Conservation (phyloP, 2,113 vertebrate species). For the Dromiciops gliroides region DNA sequence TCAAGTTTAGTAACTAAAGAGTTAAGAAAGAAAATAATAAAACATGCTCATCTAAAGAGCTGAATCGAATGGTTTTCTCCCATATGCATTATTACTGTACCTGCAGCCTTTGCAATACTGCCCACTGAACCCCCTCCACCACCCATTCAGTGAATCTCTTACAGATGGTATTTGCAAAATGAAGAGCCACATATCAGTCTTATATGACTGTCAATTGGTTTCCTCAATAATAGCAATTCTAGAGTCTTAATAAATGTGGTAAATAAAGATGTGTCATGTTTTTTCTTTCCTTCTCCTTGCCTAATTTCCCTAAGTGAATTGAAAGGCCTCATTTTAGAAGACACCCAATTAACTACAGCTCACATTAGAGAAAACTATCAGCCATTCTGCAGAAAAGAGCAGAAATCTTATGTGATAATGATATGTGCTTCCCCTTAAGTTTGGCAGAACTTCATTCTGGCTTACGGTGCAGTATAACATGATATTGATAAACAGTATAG, state of each 20-base stretch:
- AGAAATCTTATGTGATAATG: not conserved
- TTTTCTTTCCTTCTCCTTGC: not conserved
- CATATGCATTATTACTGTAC: not conserved
- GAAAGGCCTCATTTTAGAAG: not conserved
- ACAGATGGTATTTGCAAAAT: too few relatives aligned
- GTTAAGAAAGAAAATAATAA: constrained; percentile 64
- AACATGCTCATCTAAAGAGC: constrained; percentile 49
- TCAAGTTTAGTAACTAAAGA: constrained; percentile 33
- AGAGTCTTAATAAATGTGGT: accelerated
- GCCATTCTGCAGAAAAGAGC: not conserved
- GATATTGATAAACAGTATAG: not conserved
- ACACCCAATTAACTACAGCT: not conserved
- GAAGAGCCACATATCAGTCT: accelerated
- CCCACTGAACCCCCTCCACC: not conserved
- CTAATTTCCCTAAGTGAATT: not conserved
- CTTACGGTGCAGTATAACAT: not conserved
- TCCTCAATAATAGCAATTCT: not conserved
- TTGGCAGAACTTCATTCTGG: not conserved
- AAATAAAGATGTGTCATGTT: not conserved
- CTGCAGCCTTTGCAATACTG: not conserved
- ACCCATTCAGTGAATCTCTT: not conserved
- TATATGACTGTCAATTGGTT: accelerated
- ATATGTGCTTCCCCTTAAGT: not conserved
- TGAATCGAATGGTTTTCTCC: not conserved
- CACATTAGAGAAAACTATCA: not conserved